Evolutionary conservation across 2,797 vertebrate species (phyloP).

Genomic region (Setipinna tenuifilis): DNA sequence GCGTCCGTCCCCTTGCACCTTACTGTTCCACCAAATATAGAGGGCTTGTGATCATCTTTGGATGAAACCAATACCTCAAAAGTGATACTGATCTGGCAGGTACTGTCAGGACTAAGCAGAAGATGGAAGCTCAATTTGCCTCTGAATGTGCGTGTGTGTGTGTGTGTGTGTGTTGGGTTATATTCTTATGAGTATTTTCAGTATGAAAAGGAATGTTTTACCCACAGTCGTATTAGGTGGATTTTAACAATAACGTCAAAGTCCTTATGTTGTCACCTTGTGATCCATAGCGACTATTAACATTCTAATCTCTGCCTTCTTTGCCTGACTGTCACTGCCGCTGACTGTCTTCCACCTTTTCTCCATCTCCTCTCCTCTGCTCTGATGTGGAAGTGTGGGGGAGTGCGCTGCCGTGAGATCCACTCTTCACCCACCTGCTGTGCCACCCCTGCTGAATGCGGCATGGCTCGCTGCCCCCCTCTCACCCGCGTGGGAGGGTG

Average conservation of each 20-base stretch:
- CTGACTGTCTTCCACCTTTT: neutral
- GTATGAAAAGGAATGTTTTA: neutral
- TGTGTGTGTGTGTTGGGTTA: no score
- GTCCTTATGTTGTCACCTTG: neutral
- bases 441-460: neutral
- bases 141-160: no score
- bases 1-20: neutral
- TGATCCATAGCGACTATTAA: neutral
- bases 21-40: neutral
- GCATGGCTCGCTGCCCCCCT: neutral
- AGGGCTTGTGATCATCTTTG: neutral
- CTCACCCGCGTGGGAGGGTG: slow-evolving; percentile 21
- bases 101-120: neutral
- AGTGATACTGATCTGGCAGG: neutral
- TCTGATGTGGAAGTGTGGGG: no score
- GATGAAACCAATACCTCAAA: neutral
- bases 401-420: no score
- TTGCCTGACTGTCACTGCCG: neutral
- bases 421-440: neutral
- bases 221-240: neutral
- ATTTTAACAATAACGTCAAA: neutral
- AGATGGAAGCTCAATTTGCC: neutral
- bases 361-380: no score
- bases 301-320: neutral
- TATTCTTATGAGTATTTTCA: no score